phyloP scores from a whole-genome alignment of 2,888 invertebrate genomes.

The Trissolcus brochymenae region DNA sequence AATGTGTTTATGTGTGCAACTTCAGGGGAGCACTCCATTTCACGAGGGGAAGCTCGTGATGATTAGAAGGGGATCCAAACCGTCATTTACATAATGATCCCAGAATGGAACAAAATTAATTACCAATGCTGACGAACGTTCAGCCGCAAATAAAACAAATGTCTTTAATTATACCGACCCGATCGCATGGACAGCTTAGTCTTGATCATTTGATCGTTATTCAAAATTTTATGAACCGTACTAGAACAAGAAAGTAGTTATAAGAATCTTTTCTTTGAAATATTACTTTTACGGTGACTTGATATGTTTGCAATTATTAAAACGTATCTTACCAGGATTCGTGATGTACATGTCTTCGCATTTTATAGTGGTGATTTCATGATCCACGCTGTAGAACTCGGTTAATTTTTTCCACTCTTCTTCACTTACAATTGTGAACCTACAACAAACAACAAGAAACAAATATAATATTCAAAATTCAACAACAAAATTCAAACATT shows the following conservation, averaged over 20 bases:
- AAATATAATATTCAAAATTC: too few relatives aligned
- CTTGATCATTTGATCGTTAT: too few relatives aligned
- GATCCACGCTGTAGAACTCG: constrained; percentile 68
- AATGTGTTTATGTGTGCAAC: constrained; percentile 23
- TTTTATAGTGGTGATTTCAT: constrained; percentile 64
- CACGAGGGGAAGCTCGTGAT: constrained; percentile 57
- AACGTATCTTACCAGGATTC: constrained; percentile 43
- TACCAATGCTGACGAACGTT: constrained; percentile 66
- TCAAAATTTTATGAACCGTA: constrained; percentile 47
- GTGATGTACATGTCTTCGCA: constrained; percentile 33
- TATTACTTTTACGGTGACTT: not conserved
- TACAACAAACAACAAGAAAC: constrained; percentile 1
- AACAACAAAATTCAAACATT: too few relatives aligned
- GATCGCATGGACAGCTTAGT: too few relatives aligned
- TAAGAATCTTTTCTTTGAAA: not conserved
- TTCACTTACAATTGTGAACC: constrained; percentile 58
- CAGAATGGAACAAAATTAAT: constrained; percentile 68
- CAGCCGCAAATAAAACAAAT: constrained; percentile 60
- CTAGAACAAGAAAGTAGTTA: constrained; percentile 36
- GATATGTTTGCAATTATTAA: too few relatives aligned
- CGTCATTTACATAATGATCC: constrained; percentile 69
- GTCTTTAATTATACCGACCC: constrained; percentile 59
- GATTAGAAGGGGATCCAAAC: constrained; percentile 62
- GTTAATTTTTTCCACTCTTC: constrained; percentile 71
- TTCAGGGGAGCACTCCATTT: constrained; percentile 23